Evolutionary conservation across 2,797 vertebrate species (phyloP).

Genomic region (Eurystomus glaucurus): DNA sequence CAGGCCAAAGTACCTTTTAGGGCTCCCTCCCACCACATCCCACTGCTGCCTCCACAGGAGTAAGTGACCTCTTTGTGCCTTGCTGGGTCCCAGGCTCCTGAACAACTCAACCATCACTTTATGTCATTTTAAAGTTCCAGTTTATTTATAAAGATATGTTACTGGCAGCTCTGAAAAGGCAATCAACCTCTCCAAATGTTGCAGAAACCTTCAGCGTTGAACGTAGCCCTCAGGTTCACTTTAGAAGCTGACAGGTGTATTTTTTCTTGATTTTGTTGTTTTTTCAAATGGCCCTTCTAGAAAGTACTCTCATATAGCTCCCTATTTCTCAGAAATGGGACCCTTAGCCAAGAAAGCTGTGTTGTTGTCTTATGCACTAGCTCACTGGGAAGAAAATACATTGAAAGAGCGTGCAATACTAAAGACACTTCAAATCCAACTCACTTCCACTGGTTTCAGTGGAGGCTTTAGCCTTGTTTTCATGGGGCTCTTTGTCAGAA

Average conservation of each 20-base stretch:
- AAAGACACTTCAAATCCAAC: neutral
- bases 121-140: neutral
- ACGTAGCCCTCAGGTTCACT: neutral
- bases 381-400: neutral
- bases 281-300: neutral
- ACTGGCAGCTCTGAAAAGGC: neutral
- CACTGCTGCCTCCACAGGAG: neutral
- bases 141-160: neutral
- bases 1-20: neutral
- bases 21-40: neutral
- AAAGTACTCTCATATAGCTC: neutral
- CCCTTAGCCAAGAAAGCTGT: accelerated
- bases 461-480: neutral
- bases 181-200: accelerated
- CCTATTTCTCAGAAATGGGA: neutral
- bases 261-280: neutral
- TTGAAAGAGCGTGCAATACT: neutral
- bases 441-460: neutral
- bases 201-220: neutral
- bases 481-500: neutral
- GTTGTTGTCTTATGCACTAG: neutral
- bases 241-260: neutral
- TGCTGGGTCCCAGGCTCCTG: neutral
- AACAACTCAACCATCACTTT: neutral
- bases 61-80: neutral